A percentile compares a stretch with the other conserved stretches of the same genome.
Evolutionary conservation across 2,113 vertebrate genomes (phyloP).

Genomic region (Neodontobutis hainanensis): DNA sequence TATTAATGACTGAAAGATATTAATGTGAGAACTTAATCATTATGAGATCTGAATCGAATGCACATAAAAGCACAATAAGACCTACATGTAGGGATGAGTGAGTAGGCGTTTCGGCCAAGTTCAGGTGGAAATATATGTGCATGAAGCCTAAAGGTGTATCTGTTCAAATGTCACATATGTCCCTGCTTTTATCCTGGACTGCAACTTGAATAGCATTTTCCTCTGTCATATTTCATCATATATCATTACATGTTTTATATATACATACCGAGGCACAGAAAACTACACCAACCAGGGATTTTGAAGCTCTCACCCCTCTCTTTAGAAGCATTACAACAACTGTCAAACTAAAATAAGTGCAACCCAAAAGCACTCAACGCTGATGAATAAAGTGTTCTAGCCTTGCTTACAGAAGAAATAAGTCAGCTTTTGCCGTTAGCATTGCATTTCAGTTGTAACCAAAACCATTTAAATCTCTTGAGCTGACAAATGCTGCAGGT

Average conservation of each 20-base stretch:
- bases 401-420: no score
- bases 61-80: constrained; percentile 19
- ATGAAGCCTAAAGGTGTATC: constrained; percentile 6
- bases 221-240: constrained; percentile 40
- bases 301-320: no score
- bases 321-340: no score
- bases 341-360: no score
- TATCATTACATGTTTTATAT: constrained; percentile 36
- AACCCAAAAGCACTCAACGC: no score
- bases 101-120: constrained; percentile 13
- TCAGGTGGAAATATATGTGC: constrained; percentile 7
- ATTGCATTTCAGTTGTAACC: no score
- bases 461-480: no score
- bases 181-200: constrained; percentile 54
- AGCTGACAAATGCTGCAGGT: no score
- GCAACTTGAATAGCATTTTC: constrained; percentile 45
- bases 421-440: no score
- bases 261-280: constrained; percentile 12
- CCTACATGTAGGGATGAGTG: constrained; percentile 44
- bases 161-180: constrained; percentile 53
- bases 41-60: constrained; percentile 1
- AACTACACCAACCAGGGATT: not conserved
- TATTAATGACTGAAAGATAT: constrained; percentile 29
- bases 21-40: not conserved
- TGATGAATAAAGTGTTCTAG: no score